phyloP scores from a whole-genome alignment of 2,888 invertebrate genomes.

The Pristionchus entomophagus region DNA sequence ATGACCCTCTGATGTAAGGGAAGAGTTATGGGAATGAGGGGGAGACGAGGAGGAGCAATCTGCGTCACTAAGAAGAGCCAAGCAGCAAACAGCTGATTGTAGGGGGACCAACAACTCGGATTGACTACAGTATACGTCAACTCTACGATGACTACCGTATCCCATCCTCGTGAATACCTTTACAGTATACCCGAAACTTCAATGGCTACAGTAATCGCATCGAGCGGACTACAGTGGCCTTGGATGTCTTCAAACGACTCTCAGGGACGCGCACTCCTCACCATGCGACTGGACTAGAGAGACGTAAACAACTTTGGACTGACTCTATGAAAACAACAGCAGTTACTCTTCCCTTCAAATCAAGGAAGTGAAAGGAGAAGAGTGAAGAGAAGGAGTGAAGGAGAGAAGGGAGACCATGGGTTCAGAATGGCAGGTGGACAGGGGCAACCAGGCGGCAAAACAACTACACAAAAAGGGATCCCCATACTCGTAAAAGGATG shows the following conservation, averaged over 20 bases:
- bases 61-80: neutral
- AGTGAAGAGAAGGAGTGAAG: no score
- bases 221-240: neutral
- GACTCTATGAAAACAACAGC: slow-evolving; percentile 2
- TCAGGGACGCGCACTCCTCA: neutral
- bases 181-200: no score
- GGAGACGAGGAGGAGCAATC: neutral
- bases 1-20: neutral
- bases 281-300: neutral
- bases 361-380: neutral
- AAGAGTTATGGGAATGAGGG: slow-evolving; percentile 31
- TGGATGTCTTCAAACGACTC: neutral
- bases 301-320: neutral
- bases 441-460: neutral
- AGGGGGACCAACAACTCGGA: neutral
- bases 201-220: no score
- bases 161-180: no score
- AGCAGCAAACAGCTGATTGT: neutral
- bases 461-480: neutral
- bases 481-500: no score
- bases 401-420: neutral
- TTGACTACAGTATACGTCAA: no score
- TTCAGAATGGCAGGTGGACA: neutral
- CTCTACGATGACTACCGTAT: no score
- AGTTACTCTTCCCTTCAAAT: neutral